Conservation (phyloP, 2,888 invertebrate species). For the Rhabditoides inermis region DNA sequence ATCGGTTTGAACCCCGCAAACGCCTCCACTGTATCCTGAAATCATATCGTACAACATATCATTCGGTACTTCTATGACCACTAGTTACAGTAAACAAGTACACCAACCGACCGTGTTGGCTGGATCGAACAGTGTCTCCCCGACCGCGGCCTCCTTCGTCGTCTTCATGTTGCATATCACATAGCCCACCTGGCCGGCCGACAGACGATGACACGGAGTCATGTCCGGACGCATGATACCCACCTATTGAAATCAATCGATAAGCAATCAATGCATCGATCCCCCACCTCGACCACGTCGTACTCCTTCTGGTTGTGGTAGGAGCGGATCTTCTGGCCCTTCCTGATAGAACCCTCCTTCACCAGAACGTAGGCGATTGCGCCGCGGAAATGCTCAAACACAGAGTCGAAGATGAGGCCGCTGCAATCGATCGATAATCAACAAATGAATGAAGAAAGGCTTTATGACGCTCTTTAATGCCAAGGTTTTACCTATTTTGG, state of each 20-base stretch:
- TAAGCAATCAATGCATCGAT: background rate
- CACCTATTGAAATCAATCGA: conserved; percentile 52
- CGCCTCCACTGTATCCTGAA: too few relatives aligned
- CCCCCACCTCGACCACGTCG: conserved; percentile 63
- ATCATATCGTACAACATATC: too few relatives aligned
- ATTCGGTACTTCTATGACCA: too few relatives aligned
- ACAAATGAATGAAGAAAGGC: too few relatives aligned
- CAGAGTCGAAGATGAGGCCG: conserved; percentile 82
- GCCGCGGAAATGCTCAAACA: conserved; percentile 80
- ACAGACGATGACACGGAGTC: conserved; percentile 35
- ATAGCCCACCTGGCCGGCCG: conserved; percentile 86
- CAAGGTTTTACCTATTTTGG: too few relatives aligned
- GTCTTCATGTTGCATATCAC: conserved; percentile 73
- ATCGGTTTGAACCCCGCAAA: conserved; percentile 59
- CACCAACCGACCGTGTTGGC: conserved; percentile 1
- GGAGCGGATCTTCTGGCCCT: conserved; percentile 68
- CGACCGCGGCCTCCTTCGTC: conserved; percentile 51
- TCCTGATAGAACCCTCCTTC: conserved; percentile 66
- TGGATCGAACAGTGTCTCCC: conserved; percentile 41
- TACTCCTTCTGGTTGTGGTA: conserved; percentile 67
- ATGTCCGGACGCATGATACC: conserved; percentile 70
- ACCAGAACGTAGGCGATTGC: conserved; percentile 71
- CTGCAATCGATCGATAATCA: too few relatives aligned
- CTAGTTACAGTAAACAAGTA: background rate
- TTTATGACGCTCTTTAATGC: too few relatives aligned